These are phyloP conservation scores for Apis florea DNA, from an alignment of 1,140 invertebrate genomes.

Conservation along the genomic window DNA sequence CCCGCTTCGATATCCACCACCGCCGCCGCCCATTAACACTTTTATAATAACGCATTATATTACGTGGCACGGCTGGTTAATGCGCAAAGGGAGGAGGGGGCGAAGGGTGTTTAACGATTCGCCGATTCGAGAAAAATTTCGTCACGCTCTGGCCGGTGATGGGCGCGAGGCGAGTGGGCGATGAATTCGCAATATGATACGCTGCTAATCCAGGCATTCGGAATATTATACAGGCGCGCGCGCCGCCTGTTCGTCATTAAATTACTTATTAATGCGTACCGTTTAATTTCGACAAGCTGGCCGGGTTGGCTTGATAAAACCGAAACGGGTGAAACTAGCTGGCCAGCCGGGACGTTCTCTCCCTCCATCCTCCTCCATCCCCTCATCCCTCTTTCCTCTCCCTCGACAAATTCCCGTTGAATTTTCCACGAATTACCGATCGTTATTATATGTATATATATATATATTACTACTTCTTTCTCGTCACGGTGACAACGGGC, in stretches of 20 bases:
- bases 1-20: conserved; percentile 56
- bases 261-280: conserved; percentile 40
- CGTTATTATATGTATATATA: too few relatives aligned
- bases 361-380: too few relatives aligned
- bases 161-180: too few relatives aligned
- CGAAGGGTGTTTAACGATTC: conserved; percentile 20
- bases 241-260: conserved; percentile 24
- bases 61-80: conserved; percentile 10
- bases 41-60: conserved; percentile 55
- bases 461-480: background rate
- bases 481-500: background rate
- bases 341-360: too few relatives aligned
- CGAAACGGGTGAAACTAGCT: background rate
- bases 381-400: too few relatives aligned
- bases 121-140: conserved; percentile 10
- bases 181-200: conserved; percentile 8
- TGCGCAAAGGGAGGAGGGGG: background rate
- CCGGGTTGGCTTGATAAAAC: background rate
- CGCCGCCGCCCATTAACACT: conserved; percentile 48
- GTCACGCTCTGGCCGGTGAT: background rate
- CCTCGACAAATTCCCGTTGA: background rate
- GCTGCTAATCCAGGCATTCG: conserved; percentile 21
- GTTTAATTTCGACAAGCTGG: conserved; percentile 18
- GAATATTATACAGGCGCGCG: conserved; percentile 5
- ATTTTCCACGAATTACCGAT: conserved; percentile 29